Percentiles rank a stretch among this genome's conserved stretches.
These are phyloP conservation scores for Gonatopus flavifemur DNA, from an alignment of 1,140 invertebrate genomes.

Conservation along the genomic window DNA sequence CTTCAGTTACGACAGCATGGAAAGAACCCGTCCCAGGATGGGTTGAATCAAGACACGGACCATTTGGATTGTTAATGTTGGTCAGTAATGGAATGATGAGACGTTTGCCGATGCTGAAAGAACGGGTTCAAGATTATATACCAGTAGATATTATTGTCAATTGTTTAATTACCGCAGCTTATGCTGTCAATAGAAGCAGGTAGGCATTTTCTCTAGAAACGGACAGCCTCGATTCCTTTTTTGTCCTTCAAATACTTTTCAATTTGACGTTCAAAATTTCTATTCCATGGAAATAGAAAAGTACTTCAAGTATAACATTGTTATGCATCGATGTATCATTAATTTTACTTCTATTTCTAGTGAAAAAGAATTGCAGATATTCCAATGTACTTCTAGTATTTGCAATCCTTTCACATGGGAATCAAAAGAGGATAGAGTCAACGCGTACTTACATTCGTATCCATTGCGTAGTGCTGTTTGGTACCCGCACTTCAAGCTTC, in stretches of 20 bases:
- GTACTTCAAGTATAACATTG: neutral
- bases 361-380: conserved; percentile 67
- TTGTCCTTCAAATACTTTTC: conserved; percentile 81
- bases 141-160: conserved; percentile 94
- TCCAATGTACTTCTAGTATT: conserved; percentile 87
- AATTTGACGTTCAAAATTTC: too few relatives aligned
- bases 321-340: neutral
- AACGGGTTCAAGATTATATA: conserved; percentile 88
- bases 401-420: conserved; percentile 86
- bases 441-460: conserved; percentile 69
- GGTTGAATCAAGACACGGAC: conserved; percentile 96
- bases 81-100: conserved; percentile 88
- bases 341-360: conserved; percentile 43
- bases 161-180: conserved; percentile 78
- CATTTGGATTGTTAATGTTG: conserved; percentile 93
- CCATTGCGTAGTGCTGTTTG: conserved; percentile 81
- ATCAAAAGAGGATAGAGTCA: conserved; percentile 66
- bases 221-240: conserved; percentile 77
- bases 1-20: conserved; percentile 83
- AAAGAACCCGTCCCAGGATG: conserved; percentile 91
- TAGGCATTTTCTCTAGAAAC: conserved; percentile 53
- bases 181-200: conserved; percentile 66
- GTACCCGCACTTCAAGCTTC: conserved; percentile 80
- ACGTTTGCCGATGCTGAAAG: conserved; percentile 73
- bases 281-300: too few relatives aligned